Base-by-base conservation (phyloP, 1,140 invertebrate species). In the Drosophila orosa region DNA sequence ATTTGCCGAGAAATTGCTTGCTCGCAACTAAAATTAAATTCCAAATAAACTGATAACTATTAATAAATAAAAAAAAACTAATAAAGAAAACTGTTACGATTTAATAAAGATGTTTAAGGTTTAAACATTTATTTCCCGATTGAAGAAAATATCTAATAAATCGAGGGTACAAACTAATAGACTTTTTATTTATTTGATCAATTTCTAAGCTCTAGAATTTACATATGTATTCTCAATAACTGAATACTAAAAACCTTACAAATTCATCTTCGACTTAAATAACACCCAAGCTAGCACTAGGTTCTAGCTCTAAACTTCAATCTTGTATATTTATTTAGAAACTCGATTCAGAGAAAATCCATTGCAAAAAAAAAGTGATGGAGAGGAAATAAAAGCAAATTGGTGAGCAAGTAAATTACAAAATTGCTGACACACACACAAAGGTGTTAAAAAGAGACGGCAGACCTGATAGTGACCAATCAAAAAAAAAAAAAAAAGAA, bases 351-450 rank as follows among this genome's bases (percentile, higher is more conserved):
- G 33, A 58, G 61, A 44, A 75, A 57, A 37, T 33, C 17, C 50
- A 42, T n/a, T 31, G 57, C 62, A 9, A 27, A 74, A 37, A 47
- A 59, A 57, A 19, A 61, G 17, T 27, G 47, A 39, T 29, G 17
- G 27, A 13, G 15, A 15, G 47, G 15, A 63, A 80, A 72, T 39
- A 52, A 74, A 63, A 50, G 54, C 63, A 76, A 80, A 67, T 86
- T 75, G 78, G 63, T 52, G 47, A 54, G 74, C 79, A 83, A 78
- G 80, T 89, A 89, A 89, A 87, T 80, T 87, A 67, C 84, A 68
- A 65, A 83, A 87, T 77, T 89, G 66, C 80, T 89, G 65, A 68
- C 29, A 59, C 39, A 61, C 50, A 48, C 17, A 33, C 42, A 47
- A 65, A 67, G 67, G 60, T 59, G 69, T 68, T 60, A 24, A 65